These are phyloP conservation scores for Chrysotoxum bicinctum DNA, from an alignment of 2,888 invertebrate species.

Conservation along the genomic window DNA sequence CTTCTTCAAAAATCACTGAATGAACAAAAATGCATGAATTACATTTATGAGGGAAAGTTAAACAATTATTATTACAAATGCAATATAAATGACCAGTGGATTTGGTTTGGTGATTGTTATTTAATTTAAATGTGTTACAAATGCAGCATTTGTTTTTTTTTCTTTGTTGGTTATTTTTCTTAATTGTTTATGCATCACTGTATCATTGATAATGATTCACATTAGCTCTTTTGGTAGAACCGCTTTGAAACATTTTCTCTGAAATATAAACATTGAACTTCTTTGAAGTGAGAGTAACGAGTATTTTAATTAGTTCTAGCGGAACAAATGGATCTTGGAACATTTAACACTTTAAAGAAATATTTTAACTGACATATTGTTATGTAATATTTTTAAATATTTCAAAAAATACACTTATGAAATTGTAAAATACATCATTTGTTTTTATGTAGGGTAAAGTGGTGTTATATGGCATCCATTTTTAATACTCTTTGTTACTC, in stretches of 20 bases:
- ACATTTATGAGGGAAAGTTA: slow-evolving; percentile 40
- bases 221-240: neutral
- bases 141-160: neutral
- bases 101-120: slow-evolving; percentile 10
- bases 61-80: slow-evolving; percentile 10
- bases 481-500: too few relatives aligned
- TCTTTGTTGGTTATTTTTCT: neutral
- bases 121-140: neutral
- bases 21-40: slow-evolving; percentile 8
- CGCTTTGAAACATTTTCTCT: neutral
- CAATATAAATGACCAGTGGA: slow-evolving; percentile 19
- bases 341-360: too few relatives aligned
- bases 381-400: too few relatives aligned
- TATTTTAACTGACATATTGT: too few relatives aligned
- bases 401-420: too few relatives aligned
- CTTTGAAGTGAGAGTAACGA: neutral
- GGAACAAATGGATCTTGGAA: too few relatives aligned
- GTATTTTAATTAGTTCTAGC: too few relatives aligned
- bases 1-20: slow-evolving; percentile 14
- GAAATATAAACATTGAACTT: neutral
- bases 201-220: neutral
- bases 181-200: neutral
- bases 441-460: too few relatives aligned
- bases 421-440: too few relatives aligned
- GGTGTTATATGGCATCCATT: too few relatives aligned